Percentiles rank a stretch among this genome's conserved stretches.
Conservation (phyloP, 2,888 invertebrate genomes). For the Synanthedon formicaeformis region DNA sequence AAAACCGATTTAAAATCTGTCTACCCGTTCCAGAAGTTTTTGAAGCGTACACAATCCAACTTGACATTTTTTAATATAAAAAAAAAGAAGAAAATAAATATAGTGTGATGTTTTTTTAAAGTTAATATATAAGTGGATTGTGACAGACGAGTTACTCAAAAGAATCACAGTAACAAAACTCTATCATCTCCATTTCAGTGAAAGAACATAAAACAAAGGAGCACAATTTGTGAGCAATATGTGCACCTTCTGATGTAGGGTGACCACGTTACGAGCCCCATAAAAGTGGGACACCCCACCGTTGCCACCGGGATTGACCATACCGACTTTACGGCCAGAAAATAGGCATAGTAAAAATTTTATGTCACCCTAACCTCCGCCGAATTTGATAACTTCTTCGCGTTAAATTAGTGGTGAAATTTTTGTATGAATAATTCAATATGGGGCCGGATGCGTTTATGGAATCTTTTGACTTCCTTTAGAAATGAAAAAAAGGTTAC, state of each 20-base stretch:
- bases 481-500: too few relatives aligned
- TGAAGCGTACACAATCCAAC: too few relatives aligned
- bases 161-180: too few relatives aligned
- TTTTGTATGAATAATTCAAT: conserved; percentile 30
- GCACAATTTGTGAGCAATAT: conserved; percentile 10
- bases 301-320: conserved; percentile 35
- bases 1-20: too few relatives aligned
- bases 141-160: too few relatives aligned
- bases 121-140: too few relatives aligned
- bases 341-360: conserved; percentile 40
- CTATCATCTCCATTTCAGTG: background rate
- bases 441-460: conserved; percentile 3
- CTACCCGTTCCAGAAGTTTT: too few relatives aligned
- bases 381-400: conserved; percentile 20
- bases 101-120: too few relatives aligned
- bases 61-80: too few relatives aligned
- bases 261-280: conserved; percentile 29
- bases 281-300: conserved; percentile 30
- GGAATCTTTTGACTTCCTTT: too few relatives aligned
- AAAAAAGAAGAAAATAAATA: too few relatives aligned
- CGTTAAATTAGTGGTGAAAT: conserved; percentile 33
- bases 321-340: conserved; percentile 33
- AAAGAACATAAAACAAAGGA: background rate
- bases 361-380: conserved; percentile 22
- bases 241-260: conserved; percentile 17